Evolutionary conservation across 2,113 vertebrate species (phyloP), one percentile per base, ranked within the genome.

Genomic region (Mastomys natalensis): DNA sequence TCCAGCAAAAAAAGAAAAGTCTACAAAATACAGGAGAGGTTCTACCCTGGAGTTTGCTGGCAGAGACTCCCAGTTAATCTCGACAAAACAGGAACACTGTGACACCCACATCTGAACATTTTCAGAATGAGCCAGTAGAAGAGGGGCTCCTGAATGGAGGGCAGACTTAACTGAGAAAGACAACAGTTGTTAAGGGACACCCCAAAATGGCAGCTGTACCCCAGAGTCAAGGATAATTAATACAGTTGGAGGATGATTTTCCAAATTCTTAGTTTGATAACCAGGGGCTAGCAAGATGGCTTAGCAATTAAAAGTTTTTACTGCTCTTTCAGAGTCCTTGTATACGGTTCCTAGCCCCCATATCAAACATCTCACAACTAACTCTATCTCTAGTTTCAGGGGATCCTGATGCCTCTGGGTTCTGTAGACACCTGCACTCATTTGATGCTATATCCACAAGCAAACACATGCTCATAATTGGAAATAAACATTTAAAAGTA

Each of bases 161-260:
- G 89, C 19, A 86, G 8, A 72, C 45, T 37, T 85, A 76, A 53
- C 24, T 29, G 62, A 53, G 24, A 45, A 74, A 43, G 17, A 34
- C 15, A 2, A 2, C 4, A 26, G 0, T 0, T 86, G 5, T 3
- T 17, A 31, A 85, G 2, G 24, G 22, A 26, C 10, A 87, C 9
- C 4, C 21, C 48, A 60, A 21, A 81, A 87, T 17, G 24, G 68
- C 37, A 87, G n/a, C 22, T n/a, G 17, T 40, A 48, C 9, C 48
- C 40, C 34, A 48, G 66, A 2, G 29, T 22, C 0, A n/a, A 66
- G 51, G 16, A 11, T 3, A 31, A 15, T 26, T 51, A 40, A 5
- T 60, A 5, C 19, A 90, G 1, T 43, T 15, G 1, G 1, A 78
- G 8, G 40, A 68, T 48, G 22, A 34, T 78, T 51, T 34, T 51